Conservation (phyloP, 2,888 invertebrate species). For the Pyrocoelia pectoralis region DNA sequence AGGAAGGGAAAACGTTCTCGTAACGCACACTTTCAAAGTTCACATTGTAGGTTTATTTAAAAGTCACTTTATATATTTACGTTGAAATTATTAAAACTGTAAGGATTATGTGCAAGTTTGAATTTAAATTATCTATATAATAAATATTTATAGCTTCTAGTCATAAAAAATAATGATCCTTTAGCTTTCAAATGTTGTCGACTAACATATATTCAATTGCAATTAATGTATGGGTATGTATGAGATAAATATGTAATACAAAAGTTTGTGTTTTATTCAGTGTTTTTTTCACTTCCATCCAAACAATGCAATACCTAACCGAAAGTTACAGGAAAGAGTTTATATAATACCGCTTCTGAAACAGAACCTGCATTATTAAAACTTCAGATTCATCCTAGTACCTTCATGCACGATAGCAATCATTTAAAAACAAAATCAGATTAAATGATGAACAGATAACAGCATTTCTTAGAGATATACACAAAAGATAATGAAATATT, state of each 20-base stretch:
- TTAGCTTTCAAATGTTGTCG: constrained; percentile 60
- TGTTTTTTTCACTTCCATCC: too few species aligned
- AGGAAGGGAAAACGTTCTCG: too few species aligned
- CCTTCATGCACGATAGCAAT: too few species aligned
- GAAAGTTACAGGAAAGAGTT: too few species aligned
- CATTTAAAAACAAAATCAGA: too few species aligned
- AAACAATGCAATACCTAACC: too few species aligned
- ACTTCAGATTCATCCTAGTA: too few species aligned
- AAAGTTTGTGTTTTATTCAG: not conserved
- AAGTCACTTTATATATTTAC: constrained; percentile 52
- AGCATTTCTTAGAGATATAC: too few species aligned
- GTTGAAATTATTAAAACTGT: constrained; percentile 49
- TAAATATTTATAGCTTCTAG: constrained; percentile 51
- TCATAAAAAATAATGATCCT: constrained; percentile 50
- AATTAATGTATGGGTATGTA: constrained; percentile 64
- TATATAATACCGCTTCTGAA: too few species aligned
- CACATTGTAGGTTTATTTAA: constrained; percentile 40
- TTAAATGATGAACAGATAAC: too few species aligned
- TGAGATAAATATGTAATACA: constrained; percentile 54
- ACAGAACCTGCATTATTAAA: too few species aligned
- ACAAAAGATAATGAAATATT: too few species aligned
- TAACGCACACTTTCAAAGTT: constrained; percentile 46
- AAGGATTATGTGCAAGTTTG: constrained; percentile 55
- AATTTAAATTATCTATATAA: constrained; percentile 54
- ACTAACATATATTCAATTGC: constrained; percentile 60